Evolutionary conservation across 2,113 vertebrate species (phyloP), one percentile per base, ranked within the genome.

Genomic region (Cheirogaleus medius): DNA sequence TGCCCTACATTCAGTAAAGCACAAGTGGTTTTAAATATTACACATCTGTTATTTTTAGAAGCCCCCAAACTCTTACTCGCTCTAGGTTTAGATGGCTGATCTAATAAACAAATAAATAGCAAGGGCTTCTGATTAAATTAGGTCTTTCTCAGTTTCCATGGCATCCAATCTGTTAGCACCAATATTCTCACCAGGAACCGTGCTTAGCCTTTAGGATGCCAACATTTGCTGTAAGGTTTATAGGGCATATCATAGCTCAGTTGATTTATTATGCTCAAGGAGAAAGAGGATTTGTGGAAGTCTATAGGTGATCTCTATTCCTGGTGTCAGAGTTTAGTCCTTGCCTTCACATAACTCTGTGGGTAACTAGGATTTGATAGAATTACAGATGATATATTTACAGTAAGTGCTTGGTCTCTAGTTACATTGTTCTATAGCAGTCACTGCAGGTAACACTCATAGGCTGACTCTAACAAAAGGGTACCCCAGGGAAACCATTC

Each of bases 131-230:
- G 97, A 97, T 98, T 97, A 98, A 98, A 98, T 97, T 98, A 98
- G 97, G 96, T 98, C 98, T 98, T 63, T 98, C 97, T 98, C 47
- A 0, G 98, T 99, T 99, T 99, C 98, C 98, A 99, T 98, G 98
- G 97, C 96, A 98, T 97, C 97, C 98, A 98, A 95, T 98, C 98
- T 98, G 98, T 99, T 98, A 98, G 98, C 96, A 98, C 96, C 97
- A 98, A 87, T 97, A 97, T 96, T 98, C 97, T 94, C 93, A 93
- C 97, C 97, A 97, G 98, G 88, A 98, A 98, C 97, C 98, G 96
- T 97, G 96, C 92, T 96, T 95, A 98, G 95, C 74, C 98, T 98
- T 97, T 98, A 96, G 97, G 96, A 98, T 97, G 91, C 93, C 84
- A 96, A 94, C 58, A 32, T 95, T 97, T 98, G 85, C 97, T 98